These are phyloP conservation scores for Chlorops oryzae DNA, from an alignment of 1,140 invertebrate genomes.

Conservation along the genomic window DNA sequence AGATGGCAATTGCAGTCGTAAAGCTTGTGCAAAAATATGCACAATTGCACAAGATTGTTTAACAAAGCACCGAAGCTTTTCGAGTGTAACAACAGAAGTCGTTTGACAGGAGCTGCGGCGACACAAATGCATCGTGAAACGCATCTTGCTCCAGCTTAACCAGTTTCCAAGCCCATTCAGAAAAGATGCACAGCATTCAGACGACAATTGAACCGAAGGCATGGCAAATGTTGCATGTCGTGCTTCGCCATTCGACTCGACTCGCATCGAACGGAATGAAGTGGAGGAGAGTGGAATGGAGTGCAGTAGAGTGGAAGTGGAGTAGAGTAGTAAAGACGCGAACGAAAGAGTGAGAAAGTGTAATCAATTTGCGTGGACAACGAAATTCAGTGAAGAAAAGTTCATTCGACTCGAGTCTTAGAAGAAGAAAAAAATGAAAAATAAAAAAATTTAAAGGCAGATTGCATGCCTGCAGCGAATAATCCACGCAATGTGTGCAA, in stretches of 20 bases:
- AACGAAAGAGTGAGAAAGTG: slow-evolving; percentile 9
- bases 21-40: too few relatives aligned
- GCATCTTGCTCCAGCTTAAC: too few relatives aligned
- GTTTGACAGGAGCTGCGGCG: slow-evolving; percentile 13
- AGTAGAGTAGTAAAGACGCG: too few relatives aligned
- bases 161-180: neutral
- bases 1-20: neutral
- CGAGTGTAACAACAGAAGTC: slow-evolving; percentile 42
- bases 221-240: slow-evolving; percentile 1
- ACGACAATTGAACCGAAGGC: slow-evolving; percentile 1
- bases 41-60: too few relatives aligned
- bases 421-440: neutral
- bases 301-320: too few relatives aligned
- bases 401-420: neutral
- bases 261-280: too few relatives aligned
- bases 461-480: slow-evolving; percentile 41
- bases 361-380: slow-evolving; percentile 7
- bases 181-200: neutral
- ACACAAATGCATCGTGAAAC: too few relatives aligned
- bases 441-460: slow-evolving; percentile 7
- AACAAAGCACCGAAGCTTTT: neutral
- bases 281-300: too few relatives aligned
- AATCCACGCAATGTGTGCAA: slow-evolving; percentile 11
- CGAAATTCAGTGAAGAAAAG: neutral
- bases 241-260: too few relatives aligned